A percentile compares a stretch with the other conserved stretches of the same genome.
phyloP scores from a whole-genome alignment of 2,113 vertebrate species.

The Thomomys bottae region DNA sequence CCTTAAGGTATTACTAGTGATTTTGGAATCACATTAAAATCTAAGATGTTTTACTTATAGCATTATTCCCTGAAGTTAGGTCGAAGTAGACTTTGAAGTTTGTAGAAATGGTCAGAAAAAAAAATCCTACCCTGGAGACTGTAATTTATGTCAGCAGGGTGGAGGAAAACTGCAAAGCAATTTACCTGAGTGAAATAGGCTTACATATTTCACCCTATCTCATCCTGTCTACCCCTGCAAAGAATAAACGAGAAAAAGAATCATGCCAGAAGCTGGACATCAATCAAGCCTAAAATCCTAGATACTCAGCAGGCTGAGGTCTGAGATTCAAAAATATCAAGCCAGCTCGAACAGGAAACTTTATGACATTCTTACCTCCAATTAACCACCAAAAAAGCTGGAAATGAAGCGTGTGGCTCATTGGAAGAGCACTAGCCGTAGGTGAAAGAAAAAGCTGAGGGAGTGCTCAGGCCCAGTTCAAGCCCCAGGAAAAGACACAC shows the following conservation, averaged over 20 bases:
- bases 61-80: neutral
- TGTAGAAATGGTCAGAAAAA: conserved; percentile 60
- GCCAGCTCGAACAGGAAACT: too few species aligned
- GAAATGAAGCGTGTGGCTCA: too few species aligned
- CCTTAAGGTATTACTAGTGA: conserved; percentile 16
- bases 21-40: conserved; percentile 43
- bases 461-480: too few species aligned
- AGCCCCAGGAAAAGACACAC: too few species aligned
- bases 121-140: conserved; percentile 67
- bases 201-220: neutral
- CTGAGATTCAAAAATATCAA: too few species aligned
- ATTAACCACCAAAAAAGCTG: too few species aligned
- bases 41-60: conserved; percentile 55
- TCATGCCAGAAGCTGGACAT: too few species aligned
- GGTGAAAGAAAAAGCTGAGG: too few species aligned
- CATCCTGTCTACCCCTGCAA: neutral
- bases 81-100: conserved; percentile 70
- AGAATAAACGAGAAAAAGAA: neutral
- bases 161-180: conserved; percentile 39
- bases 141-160: conserved; percentile 51
- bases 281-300: too few species aligned
- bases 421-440: too few species aligned
- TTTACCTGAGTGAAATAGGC: conserved; percentile 30
- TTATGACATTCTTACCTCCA: too few species aligned
- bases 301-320: too few species aligned